These are phyloP conservation scores for Amphipyra tragopoginis DNA, from an alignment of 2,888 invertebrate genomes.

Conservation along the genomic window DNA sequence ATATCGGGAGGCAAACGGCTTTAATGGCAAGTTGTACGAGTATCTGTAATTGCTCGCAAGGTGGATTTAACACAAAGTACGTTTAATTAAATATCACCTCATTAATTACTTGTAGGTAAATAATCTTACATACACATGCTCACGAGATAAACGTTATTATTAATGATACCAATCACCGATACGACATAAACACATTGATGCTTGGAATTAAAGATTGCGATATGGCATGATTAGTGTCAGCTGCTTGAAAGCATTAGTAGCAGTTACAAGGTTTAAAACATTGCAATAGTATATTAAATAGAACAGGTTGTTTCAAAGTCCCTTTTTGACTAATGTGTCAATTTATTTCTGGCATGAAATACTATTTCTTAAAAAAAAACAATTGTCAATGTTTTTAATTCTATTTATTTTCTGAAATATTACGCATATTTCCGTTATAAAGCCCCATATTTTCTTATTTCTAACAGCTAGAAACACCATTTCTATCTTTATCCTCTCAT, in stretches of 20 bases:
- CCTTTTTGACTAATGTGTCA: slow-evolving; percentile 22
- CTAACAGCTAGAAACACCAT: neutral
- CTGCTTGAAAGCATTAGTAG: slow-evolving; percentile 33
- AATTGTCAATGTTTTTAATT: neutral
- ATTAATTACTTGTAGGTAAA: slow-evolving; percentile 41
- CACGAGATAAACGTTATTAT: slow-evolving; percentile 42
- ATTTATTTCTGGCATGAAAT: slow-evolving; percentile 9
- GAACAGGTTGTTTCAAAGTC: slow-evolving; percentile 24
- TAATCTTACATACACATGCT: slow-evolving; percentile 38
- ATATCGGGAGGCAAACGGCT: slow-evolving; percentile 47
- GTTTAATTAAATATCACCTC: slow-evolving; percentile 53
- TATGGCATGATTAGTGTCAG: slow-evolving; percentile 47
- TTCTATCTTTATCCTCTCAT: slow-evolving; percentile 19
- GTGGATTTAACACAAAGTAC: slow-evolving; percentile 48
- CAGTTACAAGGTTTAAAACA: slow-evolving; percentile 29
- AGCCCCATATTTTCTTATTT: slow-evolving; percentile 1
- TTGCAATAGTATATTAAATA: slow-evolving; percentile 32
- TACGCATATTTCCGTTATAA: slow-evolving; percentile 1
- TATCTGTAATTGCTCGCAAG: slow-evolving; percentile 47
- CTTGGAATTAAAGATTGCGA: slow-evolving; percentile 31
- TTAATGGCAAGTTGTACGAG: slow-evolving; percentile 31
- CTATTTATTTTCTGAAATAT: slow-evolving; percentile 2
- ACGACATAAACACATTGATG: slow-evolving; percentile 44
- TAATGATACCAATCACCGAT: slow-evolving; percentile 44
- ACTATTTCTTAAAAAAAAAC: slow-evolving; percentile 11